Evolutionary conservation across 2,113 vertebrate species (phyloP).

Genomic region (Myrmecobius fasciatus): DNA sequence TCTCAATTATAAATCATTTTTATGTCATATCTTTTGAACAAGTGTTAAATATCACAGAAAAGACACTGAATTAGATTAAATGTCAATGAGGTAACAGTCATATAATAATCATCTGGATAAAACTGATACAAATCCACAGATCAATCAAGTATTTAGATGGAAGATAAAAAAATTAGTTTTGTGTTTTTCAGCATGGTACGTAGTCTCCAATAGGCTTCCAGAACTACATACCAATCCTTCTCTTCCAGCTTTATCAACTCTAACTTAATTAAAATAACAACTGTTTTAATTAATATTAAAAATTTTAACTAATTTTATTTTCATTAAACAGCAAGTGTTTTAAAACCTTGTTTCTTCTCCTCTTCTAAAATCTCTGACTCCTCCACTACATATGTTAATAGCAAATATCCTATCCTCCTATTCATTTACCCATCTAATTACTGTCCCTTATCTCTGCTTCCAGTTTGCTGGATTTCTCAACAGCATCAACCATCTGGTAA

Average conservation of each 20-base stretch:
- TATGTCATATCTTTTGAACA: background rate
- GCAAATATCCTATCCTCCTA: background rate
- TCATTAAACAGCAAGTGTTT: background rate
- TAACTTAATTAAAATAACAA: slow-evolving; percentile 30
- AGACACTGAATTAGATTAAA: background rate
- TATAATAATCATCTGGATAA: background rate
- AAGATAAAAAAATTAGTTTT: background rate
- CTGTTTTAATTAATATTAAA: slow-evolving; percentile 1
- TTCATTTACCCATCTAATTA: background rate
- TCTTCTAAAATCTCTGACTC: background rate
- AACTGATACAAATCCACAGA: background rate
- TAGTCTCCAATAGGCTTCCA: background rate
- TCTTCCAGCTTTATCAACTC: background rate
- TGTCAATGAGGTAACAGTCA: background rate
- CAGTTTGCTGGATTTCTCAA: background rate
- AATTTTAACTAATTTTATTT: background rate
- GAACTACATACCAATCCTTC: background rate
- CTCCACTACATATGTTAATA: background rate
- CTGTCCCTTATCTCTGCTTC: background rate
- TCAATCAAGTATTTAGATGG: background rate
- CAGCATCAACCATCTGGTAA: background rate
- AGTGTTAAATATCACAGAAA: background rate
- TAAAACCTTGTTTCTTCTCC: background rate
- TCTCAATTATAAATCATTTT: background rate
- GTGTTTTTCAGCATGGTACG: background rate